Evolutionary conservation across 1,140 invertebrate species (phyloP), one percentile per base, ranked within the genome.

Genomic region (Antheraea mylitta): DNA sequence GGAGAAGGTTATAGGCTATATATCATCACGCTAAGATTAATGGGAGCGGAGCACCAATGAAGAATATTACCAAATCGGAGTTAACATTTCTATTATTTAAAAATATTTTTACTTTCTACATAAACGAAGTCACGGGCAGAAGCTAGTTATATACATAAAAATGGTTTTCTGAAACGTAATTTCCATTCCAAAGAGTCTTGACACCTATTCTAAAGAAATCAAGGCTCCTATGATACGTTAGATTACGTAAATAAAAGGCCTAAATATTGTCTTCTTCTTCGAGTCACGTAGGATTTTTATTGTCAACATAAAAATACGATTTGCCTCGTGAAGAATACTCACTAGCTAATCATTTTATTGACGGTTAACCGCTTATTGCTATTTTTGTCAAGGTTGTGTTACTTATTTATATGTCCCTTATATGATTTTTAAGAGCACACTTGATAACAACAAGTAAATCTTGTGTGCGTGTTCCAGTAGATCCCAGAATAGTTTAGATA

Each of bases 211-310:
- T 6, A 53, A 53, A 53, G 45, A 53, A 53, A 53, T 53, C 45
- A 53, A 16, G 45, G 45, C 45, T n/a, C 45, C 7, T 53, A 53
- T 53, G 45, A 53, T 53, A 53, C 16, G 45, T 53, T 53, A 53
- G 45, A 53, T 53, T 53, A 53, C 7, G 45, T 53, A 53, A 53
- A 53, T 53, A 53, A 53, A 53, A 53, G 45, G 45, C 45, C 16
- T 1, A 53, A 53, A 13, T 53, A 16, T 13, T 53, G 45, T 53
- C 45, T 53, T 53, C 45, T 53, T 6, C 45, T 53, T 53, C 45
- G 45, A 13, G 45, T 53, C 45, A 53, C 45, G 45, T 53, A 53
- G 45, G 45, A 53, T 53, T 53, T 53, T 53, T 53, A 53, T 53
- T 53, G 45, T 16, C 45, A 53, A 53, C 45, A 53, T 13, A 53